Conservation (phyloP, 1,140 invertebrate species). For the Drosophila repleta region DNA sequence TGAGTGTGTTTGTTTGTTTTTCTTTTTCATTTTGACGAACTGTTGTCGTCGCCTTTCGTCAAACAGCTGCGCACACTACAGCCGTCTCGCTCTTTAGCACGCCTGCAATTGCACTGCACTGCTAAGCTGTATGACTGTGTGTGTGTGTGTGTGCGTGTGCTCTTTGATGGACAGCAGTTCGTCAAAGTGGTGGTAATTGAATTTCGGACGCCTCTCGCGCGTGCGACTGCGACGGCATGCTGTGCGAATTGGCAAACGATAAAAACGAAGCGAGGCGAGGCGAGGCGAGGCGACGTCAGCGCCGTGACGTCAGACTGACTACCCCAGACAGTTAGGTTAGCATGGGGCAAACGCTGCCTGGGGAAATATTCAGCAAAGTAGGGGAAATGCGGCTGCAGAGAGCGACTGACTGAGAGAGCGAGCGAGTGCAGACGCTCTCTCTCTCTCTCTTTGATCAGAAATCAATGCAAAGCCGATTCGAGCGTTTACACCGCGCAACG, state of each 20-base stretch:
- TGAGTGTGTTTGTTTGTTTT: constrained; percentile 45
- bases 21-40: constrained; percentile 68
- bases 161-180: constrained; percentile 80
- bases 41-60: constrained; percentile 79
- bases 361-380: constrained; percentile 69
- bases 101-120: constrained; percentile 23
- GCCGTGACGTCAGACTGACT: constrained; percentile 55
- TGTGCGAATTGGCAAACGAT: constrained; percentile 63
- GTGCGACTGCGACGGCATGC: constrained; percentile 56
- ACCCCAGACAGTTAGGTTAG: background rate
- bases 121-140: constrained; percentile 1
- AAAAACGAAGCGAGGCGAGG: constrained; percentile 57
- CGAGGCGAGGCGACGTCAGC: constrained; percentile 33
- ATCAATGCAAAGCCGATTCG: constrained; percentile 32
- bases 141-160: constrained; percentile 19
- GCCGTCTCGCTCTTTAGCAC: constrained; percentile 59
- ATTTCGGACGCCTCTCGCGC: constrained; percentile 47
- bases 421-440: background rate
- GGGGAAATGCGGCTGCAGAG: constrained; percentile 62
- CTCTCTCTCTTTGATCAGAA: constrained; percentile 53
- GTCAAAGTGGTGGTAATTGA: constrained; percentile 82
- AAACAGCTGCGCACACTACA: constrained; percentile 51
- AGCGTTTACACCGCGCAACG: background rate
- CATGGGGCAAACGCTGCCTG: constrained; percentile 23
- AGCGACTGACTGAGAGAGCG: constrained; percentile 15